Evolutionary conservation across 2,888 invertebrate genomes (phyloP).

Genomic region (Graphium colonna): DNA sequence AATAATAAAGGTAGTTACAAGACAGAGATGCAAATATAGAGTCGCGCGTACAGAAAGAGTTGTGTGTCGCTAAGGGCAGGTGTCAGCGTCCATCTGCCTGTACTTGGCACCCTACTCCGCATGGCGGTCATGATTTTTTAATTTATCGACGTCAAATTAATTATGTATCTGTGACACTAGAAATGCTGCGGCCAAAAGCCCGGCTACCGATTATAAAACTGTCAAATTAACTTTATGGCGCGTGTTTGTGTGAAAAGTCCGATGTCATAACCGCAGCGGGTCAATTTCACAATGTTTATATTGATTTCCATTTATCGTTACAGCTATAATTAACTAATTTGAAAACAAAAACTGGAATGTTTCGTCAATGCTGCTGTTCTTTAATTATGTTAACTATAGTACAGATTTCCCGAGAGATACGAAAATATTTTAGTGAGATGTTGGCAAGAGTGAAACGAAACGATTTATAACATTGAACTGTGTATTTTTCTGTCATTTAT

Average conservation of each 20-base stretch:
- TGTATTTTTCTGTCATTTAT: too few relatives aligned
- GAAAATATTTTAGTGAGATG: not conserved
- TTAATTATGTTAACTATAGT: not conserved
- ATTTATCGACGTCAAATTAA: conserved; percentile 39
- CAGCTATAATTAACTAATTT: not conserved
- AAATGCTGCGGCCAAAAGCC: conserved; percentile 9
- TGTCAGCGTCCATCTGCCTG: conserved; percentile 63
- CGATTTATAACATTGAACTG: too few relatives aligned
- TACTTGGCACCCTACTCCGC: conserved; percentile 39
- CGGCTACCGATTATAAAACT: conserved; percentile 13
- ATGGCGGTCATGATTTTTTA: conserved; percentile 37
- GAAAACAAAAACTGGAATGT: not conserved
- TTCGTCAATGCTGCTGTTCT: not conserved
- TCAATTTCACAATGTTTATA: not conserved
- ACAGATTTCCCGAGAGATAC: not conserved
- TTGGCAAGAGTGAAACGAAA: too few relatives aligned
- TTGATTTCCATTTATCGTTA: not conserved
- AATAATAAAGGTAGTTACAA: conserved; percentile 38
- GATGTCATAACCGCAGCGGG: conserved; percentile 1
- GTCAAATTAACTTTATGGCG: conserved; percentile 4
- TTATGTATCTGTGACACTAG: conserved; percentile 19
- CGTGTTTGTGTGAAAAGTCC: not conserved
- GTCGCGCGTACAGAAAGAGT: conserved; percentile 45
- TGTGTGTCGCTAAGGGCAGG: conserved; percentile 56
- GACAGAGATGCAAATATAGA: conserved; percentile 38